Evolutionary conservation across 2,113 vertebrate genomes (phyloP).

Genomic region (Siphamia tubifer): DNA sequence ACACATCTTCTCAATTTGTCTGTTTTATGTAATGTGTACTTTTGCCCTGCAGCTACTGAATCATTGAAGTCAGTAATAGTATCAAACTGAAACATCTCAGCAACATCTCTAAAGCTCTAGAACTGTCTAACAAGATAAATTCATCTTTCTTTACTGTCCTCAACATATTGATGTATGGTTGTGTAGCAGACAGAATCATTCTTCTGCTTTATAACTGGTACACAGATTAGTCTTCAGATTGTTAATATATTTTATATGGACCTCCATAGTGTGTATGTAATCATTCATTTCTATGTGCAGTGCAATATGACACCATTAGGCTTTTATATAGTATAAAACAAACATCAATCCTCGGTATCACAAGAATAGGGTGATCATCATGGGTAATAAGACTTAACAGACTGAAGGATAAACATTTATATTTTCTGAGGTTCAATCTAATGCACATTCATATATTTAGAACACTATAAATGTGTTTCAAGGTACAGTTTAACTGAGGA

Average conservation of each 20-base stretch:
- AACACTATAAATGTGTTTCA: slow-evolving; percentile 16
- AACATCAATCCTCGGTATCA: not conserved
- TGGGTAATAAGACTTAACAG: not conserved
- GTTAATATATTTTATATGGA: no score
- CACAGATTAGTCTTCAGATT: no score
- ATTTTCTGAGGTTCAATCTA: slow-evolving; percentile 5
- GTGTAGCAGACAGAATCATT: no score
- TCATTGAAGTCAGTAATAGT: slow-evolving; percentile 1
- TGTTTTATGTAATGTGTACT: slow-evolving; percentile 14
- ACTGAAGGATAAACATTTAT: not conserved
- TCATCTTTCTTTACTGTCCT: no score
- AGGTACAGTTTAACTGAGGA: slow-evolving; percentile 10
- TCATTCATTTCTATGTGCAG: no score
- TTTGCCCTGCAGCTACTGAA: slow-evolving; percentile 22
- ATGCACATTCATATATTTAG: not conserved
- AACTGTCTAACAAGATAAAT: not conserved
- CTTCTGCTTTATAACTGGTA: no score
- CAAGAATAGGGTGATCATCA: not conserved
- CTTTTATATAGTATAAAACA: not conserved
- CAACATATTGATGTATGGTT: no score
- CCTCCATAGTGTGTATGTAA: no score
- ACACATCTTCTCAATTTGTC: slow-evolving; percentile 18
- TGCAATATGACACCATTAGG: no score
- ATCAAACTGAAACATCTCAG: not conserved
- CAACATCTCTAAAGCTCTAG: no score